A percentile compares a stretch with the other conserved stretches of the same genome.
Evolutionary conservation across 2,797 vertebrate genomes (phyloP).

Genomic region (Acanthurus leucopareius): DNA sequence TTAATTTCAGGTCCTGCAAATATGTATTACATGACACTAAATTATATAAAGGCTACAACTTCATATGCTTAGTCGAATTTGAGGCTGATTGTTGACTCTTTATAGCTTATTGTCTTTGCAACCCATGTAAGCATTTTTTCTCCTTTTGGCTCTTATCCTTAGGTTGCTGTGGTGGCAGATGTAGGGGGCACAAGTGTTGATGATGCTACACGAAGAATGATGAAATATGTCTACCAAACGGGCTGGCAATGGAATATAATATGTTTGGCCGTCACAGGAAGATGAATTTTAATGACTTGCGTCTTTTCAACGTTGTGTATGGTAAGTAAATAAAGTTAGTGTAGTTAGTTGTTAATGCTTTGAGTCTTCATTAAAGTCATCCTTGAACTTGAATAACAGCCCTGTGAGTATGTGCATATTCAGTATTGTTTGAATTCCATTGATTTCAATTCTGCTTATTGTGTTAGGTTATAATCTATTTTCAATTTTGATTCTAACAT

Average conservation of each 20-base stretch:
- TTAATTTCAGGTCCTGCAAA: no score
- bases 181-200: conserved; percentile 15
- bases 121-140: conserved; percentile 6
- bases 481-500: no score
- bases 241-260: conserved; percentile 13
- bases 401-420: no score
- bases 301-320: conserved; percentile 16
- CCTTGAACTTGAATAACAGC: no score
- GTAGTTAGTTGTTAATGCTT: no score
- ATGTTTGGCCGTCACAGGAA: conserved; percentile 14
- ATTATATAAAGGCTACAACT: not conserved
- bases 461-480: no score
- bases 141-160: conserved; percentile 1
- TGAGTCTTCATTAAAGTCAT: no score
- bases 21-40: no score
- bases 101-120: not conserved
- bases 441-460: no score
- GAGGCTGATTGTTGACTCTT: not conserved
- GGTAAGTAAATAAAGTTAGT: conserved; percentile 7
- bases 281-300: conserved; percentile 16
- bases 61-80: conserved; percentile 1
- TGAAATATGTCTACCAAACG: conserved; percentile 14
- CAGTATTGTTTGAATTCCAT: no score
- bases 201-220: conserved; percentile 12
- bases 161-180: conserved; percentile 9